These are phyloP conservation scores for Adrianichthys oophorus DNA, from an alignment of 2,797 vertebrate genomes.

Conservation along the genomic window DNA sequence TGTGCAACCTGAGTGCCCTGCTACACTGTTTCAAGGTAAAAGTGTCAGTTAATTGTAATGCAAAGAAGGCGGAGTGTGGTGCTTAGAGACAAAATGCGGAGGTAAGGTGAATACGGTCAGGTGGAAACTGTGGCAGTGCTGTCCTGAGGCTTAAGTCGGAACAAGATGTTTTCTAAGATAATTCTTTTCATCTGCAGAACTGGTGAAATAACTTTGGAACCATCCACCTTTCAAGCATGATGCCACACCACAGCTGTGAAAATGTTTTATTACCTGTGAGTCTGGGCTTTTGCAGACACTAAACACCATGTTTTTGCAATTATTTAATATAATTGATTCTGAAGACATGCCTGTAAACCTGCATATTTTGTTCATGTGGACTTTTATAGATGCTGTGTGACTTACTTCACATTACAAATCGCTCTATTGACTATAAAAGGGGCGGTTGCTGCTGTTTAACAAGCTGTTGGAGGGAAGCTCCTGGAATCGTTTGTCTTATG, in stretches of 20 bases:
- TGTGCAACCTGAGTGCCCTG: background rate
- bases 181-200: constrained; percentile 28
- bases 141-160: constrained; percentile 35
- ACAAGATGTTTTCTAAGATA: constrained; percentile 47
- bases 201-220: background rate
- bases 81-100: constrained; percentile 45
- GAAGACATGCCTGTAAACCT: no score
- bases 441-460: background rate
- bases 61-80: constrained; percentile 24
- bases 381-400: constrained; percentile 1
- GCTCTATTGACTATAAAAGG: background rate
- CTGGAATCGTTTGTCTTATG: background rate
- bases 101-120: constrained; percentile 51
- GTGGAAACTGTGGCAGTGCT: constrained; percentile 26
- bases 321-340: no score
- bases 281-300: no score
- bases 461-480: background rate
- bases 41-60: constrained; percentile 58
- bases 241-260: no score
- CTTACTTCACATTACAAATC: constrained; percentile 4
- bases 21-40: constrained; percentile 48
- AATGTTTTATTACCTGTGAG: no score
- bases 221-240: background rate
- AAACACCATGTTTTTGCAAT: no score
- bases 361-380: background rate